Conservation (phyloP, 2,113 vertebrate species). For the Xyliphius kryptos region DNA sequence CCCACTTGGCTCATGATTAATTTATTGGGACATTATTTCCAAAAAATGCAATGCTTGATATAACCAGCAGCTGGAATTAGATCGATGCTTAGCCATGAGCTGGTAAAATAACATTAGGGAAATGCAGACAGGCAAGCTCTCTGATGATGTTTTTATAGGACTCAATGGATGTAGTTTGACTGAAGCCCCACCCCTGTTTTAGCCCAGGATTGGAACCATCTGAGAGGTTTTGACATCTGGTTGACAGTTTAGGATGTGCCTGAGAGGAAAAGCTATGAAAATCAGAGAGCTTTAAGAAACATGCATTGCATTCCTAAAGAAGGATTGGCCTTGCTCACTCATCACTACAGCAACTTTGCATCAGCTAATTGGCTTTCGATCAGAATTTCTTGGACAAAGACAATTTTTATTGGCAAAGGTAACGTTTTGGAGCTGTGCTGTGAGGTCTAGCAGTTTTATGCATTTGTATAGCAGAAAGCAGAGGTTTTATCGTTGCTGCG, state of each 20-base stretch:
- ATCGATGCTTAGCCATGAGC: constrained; percentile 14
- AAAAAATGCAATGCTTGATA: constrained; percentile 25
- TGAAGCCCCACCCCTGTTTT: constrained; percentile 19
- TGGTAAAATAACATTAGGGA: constrained; percentile 32
- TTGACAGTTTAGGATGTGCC: constrained; percentile 46
- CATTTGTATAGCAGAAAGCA: constrained; percentile 13
- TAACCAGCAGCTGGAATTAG: constrained; percentile 20
- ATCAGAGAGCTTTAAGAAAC: constrained; percentile 51
- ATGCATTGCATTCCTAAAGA: constrained; percentile 49
- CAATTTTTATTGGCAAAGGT: constrained; percentile 24
- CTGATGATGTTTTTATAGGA: constrained; percentile 29
- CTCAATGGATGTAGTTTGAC: constrained; percentile 25
- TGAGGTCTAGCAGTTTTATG: constrained; percentile 14
- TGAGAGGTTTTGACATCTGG: constrained; percentile 51
- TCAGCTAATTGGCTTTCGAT: constrained; percentile 26
- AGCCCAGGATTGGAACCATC: constrained; percentile 42
- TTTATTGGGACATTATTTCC: constrained; percentile 32
- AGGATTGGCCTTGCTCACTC: constrained; percentile 21
- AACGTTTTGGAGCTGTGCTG: constrained; percentile 6
- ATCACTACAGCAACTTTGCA: constrained; percentile 1
- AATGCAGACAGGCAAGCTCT: constrained; percentile 25
- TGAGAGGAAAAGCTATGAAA: constrained; percentile 52
- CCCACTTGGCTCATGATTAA: constrained; percentile 38
- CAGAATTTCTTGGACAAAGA: constrained; percentile 11
- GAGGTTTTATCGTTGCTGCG: constrained; percentile 2